phyloP scores from a whole-genome alignment of 2,797 vertebrate species.

The Simalia tracyae region DNA sequence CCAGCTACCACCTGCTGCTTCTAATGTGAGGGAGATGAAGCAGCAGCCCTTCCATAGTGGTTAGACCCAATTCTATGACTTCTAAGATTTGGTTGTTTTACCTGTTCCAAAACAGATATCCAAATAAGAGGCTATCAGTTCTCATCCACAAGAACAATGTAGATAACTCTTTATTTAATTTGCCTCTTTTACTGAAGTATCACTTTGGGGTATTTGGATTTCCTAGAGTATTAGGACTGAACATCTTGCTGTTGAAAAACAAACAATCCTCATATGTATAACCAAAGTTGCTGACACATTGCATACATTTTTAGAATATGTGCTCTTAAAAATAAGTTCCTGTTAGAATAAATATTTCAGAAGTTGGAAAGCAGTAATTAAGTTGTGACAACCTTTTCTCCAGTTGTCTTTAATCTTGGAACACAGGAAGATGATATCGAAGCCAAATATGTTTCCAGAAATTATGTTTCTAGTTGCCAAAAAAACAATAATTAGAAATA shows the following conservation, averaged over 20 bases:
- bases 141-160: not conserved
- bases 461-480: not conserved
- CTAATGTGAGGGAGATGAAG: not conserved
- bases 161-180: not conserved
- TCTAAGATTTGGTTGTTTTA: not conserved
- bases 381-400: slow-evolving; percentile 32
- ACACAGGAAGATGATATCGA: not conserved
- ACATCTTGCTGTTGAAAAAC: slow-evolving; percentile 41
- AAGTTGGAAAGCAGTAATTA: slow-evolving; percentile 14
- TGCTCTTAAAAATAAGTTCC: slow-evolving; percentile 46
- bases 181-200: slow-evolving; percentile 31
- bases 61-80: not conserved
- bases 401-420: slow-evolving; percentile 1
- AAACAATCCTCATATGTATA: not conserved
- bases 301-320: slow-evolving; percentile 43
- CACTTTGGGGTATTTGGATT: slow-evolving; percentile 44
- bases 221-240: slow-evolving; percentile 54
- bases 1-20: not conserved
- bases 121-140: not conserved
- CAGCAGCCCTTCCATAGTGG: not conserved
- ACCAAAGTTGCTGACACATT: slow-evolving; percentile 50
- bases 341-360: slow-evolving; percentile 35
- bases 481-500: slow-evolving; percentile 24
- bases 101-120: not conserved
- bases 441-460: slow-evolving; percentile 40